Conservation (phyloP, 1,140 invertebrate species). For the Ridgeia piscesae region DNA sequence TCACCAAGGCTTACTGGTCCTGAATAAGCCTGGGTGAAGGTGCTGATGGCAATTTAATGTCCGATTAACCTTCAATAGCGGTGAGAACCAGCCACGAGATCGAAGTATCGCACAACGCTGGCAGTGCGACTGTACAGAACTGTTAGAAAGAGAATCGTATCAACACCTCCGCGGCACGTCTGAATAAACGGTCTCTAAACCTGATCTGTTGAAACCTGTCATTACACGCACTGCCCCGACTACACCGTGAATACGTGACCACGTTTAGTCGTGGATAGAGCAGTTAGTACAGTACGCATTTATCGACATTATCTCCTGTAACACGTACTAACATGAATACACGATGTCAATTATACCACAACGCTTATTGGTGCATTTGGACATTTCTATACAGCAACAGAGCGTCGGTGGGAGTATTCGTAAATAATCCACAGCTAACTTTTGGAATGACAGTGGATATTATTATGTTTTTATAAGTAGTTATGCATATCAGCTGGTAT, state of each 20-base stretch:
- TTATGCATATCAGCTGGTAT: no score
- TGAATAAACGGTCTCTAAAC: constrained; percentile 22
- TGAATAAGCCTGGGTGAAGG: no score
- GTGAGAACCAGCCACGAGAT: no score
- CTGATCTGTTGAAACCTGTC: constrained; percentile 1
- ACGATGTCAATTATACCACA: not conserved
- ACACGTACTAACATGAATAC: not conserved
- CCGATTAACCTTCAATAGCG: not conserved
- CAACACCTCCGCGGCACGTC: constrained; percentile 22
- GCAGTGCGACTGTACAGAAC: no score
- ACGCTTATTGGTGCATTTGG: not conserved
- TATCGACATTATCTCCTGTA: no score
- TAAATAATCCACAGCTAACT: not conserved
- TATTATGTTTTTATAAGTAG: no score
- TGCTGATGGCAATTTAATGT: not conserved
- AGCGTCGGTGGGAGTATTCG: not conserved
- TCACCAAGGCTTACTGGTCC: not conserved
- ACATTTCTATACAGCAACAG: not conserved
- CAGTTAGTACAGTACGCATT: no score
- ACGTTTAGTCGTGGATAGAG: no score
- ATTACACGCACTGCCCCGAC: no score
- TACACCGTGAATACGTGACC: no score
- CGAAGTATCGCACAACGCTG: no score
- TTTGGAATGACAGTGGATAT: not conserved
- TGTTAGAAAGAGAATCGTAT: no score